Base-by-base conservation (phyloP, 2,113 vertebrate genomes). In the Rhipidura dahli region DNA sequence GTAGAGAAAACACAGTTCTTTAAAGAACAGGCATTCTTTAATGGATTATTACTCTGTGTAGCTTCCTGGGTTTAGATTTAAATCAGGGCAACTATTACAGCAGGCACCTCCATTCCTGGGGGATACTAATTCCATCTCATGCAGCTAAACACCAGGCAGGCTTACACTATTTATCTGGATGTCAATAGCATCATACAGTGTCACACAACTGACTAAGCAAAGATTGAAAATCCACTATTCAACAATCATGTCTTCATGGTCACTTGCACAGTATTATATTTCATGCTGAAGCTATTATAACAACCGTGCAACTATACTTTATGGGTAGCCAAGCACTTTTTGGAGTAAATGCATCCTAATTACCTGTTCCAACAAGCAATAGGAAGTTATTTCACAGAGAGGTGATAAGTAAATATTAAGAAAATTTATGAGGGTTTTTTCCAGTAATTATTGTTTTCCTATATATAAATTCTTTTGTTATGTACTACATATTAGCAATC, bases 401-500 rank as follows among this genome's bases (percentile, higher is more conserved):
- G n/a, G 76, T 70, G 92, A 95, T 79, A 72, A 94, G 73, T 53
- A 94, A 94, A 88, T 90, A 83, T 82, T 51, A 78, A 51, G 37
- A 90, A 83, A 92, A 95, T 75, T 92, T 73, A 92, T 13, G 42
- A 92, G 30, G 3, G 1, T 0, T 70, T 77, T 54, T 92, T 91
- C 16, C 39, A 88, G 42, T 95, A 96, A 94, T 94, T 85, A 75
- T 77, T 89, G 26, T 87, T 96, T 85, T 87, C 65, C 59, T 59
- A 71, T 40, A 45, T 69, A 69, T 71, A 88, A 93, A 89, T 91
- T 89, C 33, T 80, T 96, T 57, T 89, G 60, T 80, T 93, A 54
- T 39, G 89, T 93, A 79, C 66, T 96, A 63, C 47, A 78, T 56
- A 78, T 79, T 83, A 94, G 63, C 60, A 96, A 94, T 91, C 82